phyloP scores from a whole-genome alignment of 2,888 invertebrate species.

The Diloba caeruleocephala region DNA sequence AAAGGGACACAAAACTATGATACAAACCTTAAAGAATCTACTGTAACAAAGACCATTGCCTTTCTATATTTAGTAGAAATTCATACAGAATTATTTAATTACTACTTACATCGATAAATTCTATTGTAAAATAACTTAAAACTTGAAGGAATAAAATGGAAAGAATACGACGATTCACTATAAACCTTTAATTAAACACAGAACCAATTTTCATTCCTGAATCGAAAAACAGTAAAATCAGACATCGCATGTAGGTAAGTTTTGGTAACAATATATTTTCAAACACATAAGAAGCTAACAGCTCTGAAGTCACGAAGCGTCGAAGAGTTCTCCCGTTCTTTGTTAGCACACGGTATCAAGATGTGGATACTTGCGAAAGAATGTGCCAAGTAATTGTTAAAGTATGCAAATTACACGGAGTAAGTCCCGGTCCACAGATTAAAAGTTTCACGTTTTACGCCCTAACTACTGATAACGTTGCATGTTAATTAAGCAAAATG shows the following conservation, averaged over 20 bases:
- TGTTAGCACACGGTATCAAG: constrained; percentile 53
- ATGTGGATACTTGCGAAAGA: constrained; percentile 67
- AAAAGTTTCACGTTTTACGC: constrained; percentile 62
- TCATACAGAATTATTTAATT: too few relatives aligned
- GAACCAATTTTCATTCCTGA: too few relatives aligned
- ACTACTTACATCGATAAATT: too few relatives aligned
- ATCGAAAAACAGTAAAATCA: too few relatives aligned
- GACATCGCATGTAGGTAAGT: not conserved
- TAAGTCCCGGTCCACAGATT: constrained; percentile 44
- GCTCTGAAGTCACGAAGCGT: constrained; percentile 46
- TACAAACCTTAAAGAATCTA: too few relatives aligned
- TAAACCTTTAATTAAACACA: too few relatives aligned
- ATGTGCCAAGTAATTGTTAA: constrained; percentile 82
- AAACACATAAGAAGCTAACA: constrained; percentile 22
- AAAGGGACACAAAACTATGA: too few relatives aligned
- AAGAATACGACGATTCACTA: too few relatives aligned
- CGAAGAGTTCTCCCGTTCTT: constrained; percentile 42
- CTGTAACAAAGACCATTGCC: too few relatives aligned
- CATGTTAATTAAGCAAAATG: constrained; percentile 73
- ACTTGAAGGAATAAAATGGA: too few relatives aligned
- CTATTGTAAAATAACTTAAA: too few relatives aligned
- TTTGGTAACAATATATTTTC: constrained; percentile 15
- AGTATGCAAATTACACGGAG: constrained; percentile 78
- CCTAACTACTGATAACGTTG: constrained; percentile 60
- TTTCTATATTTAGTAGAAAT: too few relatives aligned